Evolutionary conservation across 2,797 vertebrate genomes (phyloP), one percentile per base, ranked within the genome.

Genomic region (Distichodus sexfasciatus): DNA sequence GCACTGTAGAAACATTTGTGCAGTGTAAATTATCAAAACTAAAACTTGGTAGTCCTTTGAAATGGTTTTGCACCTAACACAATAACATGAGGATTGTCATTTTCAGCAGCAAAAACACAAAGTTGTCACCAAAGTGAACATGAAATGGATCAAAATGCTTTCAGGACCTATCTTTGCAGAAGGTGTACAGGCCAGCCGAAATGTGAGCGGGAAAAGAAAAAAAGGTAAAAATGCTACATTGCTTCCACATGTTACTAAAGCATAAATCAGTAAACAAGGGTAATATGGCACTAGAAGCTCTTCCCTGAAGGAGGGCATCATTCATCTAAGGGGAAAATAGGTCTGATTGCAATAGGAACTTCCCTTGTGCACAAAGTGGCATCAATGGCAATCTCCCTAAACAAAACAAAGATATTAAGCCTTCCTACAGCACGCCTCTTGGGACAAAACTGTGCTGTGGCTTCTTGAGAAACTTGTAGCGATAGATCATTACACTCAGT

Each of bases 21-120:
- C 91, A 89, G 87, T 90, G 89, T 90, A 88, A 91, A 91, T 91
- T 90, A 91, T 92, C 88, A 91, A 91, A 93, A 92, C 83, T 88
- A 90, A 90, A 90, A 89, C 84, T 76, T 44, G 40, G 83, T 85
- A 88, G 89, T 89, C 88, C 79, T 83, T 84, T 79, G 70, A 86
- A 87, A 88, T 66, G 81, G 87, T 89, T 81, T 87, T 91, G 89
- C 90, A 90, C 89, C 84, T 77, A 80, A 83, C 81, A 90, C 91
- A 89, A 88, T 89, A 89, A 90, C 88, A 90, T 82, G 74, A 76
- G 81, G 87, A 92, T 90, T 90, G 89, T 92, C 91, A 89, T 87
- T 86, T 84, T 88, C 87, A 91, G 89, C 90, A 91, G 89, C 90
- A 91, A 90, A 90, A 87, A 80, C 73, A 12, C 23, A 69, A 66